Percentiles rank a stretch among this genome's conserved stretches.
Conservation (phyloP, 2,113 vertebrate genomes). For the Morone chrysops region DNA sequence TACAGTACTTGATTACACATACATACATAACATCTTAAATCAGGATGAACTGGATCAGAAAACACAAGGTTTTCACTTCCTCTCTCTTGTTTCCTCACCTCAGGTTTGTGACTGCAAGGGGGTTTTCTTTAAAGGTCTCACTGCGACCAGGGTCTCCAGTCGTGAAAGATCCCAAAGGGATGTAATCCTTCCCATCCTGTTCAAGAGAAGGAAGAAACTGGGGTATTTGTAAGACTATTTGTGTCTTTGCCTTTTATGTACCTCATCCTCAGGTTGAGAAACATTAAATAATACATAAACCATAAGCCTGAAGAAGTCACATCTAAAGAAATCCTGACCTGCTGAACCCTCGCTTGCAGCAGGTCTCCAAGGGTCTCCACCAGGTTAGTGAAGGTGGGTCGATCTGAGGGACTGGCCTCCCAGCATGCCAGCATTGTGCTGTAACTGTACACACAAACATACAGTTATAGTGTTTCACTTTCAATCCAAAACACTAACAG, state of each 20-base stretch:
- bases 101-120: conserved; percentile 74
- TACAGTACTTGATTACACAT: neutral
- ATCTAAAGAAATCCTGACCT: conserved; percentile 80
- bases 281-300: neutral
- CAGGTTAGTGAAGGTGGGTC: conserved; percentile 90
- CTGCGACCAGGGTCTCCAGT: conserved; percentile 16
- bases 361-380: conserved; percentile 91
- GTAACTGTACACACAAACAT: conserved; percentile 84
- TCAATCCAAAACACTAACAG: conserved; percentile 4
- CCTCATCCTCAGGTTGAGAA: neutral
- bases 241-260: neutral
- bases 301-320: neutral
- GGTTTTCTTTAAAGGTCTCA: conserved; percentile 52
- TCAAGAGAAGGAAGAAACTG: neutral
- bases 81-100: conserved; percentile 49
- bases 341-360: conserved; percentile 89
- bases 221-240: neutral
- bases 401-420: conserved; percentile 86
- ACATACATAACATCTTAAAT: neutral
- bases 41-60: neutral
- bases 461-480: neutral
- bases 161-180: conserved; percentile 67
- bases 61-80: neutral
- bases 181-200: conserved; percentile 78
- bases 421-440: conserved; percentile 95